Evolutionary conservation across 2,797 vertebrate species (phyloP), one percentile per base, ranked within the genome.

Genomic region (Caiman crocodilus): DNA sequence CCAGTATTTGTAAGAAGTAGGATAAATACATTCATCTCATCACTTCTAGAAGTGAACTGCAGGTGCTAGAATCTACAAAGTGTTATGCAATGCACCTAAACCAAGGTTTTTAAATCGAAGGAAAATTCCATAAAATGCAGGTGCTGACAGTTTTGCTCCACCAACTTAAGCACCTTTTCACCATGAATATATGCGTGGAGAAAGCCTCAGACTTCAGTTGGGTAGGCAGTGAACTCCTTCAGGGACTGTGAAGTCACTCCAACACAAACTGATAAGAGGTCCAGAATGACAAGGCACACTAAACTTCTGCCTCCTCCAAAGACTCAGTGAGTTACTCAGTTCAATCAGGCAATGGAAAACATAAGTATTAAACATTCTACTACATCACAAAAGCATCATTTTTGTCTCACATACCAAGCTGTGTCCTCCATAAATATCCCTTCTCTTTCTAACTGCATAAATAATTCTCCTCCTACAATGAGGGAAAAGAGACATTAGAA

Each of bases 381-480:
- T 88, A 78, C 94, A 94, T 92, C 90, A 95, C 50, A 87, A 88
- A 96, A 96, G 95, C 64, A 94, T 86, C 59, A 61, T 23, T 78
- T 25, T 73, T 61, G 16, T 64, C 91, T 92, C 75, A 90, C 98
- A 99, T 98, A 99, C 99, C 99, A 99, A 95, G 99, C 99, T 28
- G 99, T 99, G 98, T 99, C 99, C 97, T 99, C 99, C 99, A 99
- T 99, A 98, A 99, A 99, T 98, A 99, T 99, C 93, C 99, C 99
- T 95, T 99, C 99, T 97, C 99, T 98, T 96, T 99, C 99, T 97
- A 99, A 98, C 98, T 99, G 99, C 99, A 99, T 99, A 98, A 99
- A 99, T 82, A 99, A 98, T 98, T 99, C 99, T 98, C 99, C 99
- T 97, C 99, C 99, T 99, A 96, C 71, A 94, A 96, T 15, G 4